Conservation (phyloP, 2,888 invertebrate genomes). For the Drosophila gaucha region DNA sequence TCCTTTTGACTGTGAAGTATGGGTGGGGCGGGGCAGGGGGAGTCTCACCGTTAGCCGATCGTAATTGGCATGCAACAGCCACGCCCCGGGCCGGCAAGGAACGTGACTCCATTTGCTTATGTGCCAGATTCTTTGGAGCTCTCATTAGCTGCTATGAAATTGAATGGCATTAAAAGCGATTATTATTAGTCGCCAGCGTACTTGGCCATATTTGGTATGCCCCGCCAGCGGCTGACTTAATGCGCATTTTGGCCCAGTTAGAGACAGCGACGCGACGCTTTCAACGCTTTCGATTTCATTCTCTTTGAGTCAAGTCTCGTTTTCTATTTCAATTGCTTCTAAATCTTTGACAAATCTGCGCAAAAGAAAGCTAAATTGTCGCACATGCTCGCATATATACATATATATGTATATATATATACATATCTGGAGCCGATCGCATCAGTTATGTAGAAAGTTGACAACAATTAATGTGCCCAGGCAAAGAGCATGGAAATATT, state of each 20-base stretch:
- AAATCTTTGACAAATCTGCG: constrained; percentile 66
- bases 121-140: constrained; percentile 66
- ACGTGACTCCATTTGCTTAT: constrained; percentile 66
- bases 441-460: constrained; percentile 74
- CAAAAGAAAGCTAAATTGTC: constrained; percentile 71
- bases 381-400: constrained; percentile 38
- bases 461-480: constrained; percentile 67
- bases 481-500: constrained; percentile 30
- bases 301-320: constrained; percentile 54
- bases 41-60: constrained; percentile 60
- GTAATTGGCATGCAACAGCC: constrained; percentile 73
- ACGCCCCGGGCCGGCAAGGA: constrained; percentile 24
- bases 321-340: constrained; percentile 79
- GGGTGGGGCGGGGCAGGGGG: background rate
- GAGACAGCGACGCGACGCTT: constrained; percentile 42
- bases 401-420: background rate
- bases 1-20: constrained; percentile 28
- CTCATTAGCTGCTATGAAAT: constrained; percentile 38
- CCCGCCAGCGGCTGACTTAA: constrained; percentile 62
- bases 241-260: constrained; percentile 74
- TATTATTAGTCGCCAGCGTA: constrained; percentile 49
- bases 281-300: constrained; percentile 78
- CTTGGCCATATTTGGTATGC: constrained; percentile 75
- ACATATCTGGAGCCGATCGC: constrained; percentile 68
- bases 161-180: constrained; percentile 60